These are phyloP conservation scores for Aleiodes testaceus DNA, from an alignment of 2,888 invertebrate genomes.

Conservation along the genomic window DNA sequence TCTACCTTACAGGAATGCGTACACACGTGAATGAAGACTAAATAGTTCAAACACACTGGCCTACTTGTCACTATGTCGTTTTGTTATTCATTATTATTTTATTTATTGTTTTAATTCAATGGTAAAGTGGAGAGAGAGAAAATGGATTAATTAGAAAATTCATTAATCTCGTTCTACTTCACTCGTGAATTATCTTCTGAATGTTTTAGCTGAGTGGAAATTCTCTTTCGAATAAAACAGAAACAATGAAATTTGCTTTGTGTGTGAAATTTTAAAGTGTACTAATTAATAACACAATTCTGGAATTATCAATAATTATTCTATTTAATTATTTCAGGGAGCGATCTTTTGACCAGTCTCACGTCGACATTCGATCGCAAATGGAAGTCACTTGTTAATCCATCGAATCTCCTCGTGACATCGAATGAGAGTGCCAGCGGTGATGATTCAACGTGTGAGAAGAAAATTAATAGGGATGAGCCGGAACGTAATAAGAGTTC, in stretches of 20 bases:
- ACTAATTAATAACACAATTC: conserved; percentile 46
- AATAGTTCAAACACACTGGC: conserved; percentile 12
- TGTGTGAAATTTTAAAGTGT: conserved; percentile 31
- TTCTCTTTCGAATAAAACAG: background rate
- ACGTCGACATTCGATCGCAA: conserved; percentile 91
- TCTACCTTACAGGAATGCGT: conserved; percentile 14
- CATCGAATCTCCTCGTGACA: conserved; percentile 65
- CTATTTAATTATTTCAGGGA: conserved; percentile 77
- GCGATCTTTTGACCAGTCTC: conserved; percentile 87
- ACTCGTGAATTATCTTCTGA: conserved; percentile 39
- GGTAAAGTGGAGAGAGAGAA: too few species aligned
- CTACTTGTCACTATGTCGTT: background rate
- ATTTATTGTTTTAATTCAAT: too few species aligned
- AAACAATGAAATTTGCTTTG: conserved; percentile 3
- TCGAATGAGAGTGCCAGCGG: conserved; percentile 47
- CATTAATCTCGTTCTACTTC: conserved; percentile 47
- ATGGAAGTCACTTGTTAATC: conserved; percentile 82
- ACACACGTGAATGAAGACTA: conserved; percentile 29
- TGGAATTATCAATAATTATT: background rate
- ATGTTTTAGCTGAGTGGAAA: conserved; percentile 34
- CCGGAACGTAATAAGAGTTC: conserved; percentile 48
- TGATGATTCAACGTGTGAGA: conserved; percentile 56
- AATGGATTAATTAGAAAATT: conserved; percentile 21
- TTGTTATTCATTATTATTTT: too few species aligned
- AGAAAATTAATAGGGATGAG: conserved; percentile 47